Base-by-base conservation (phyloP, 2,113 vertebrate genomes). In the Cyanocitta stelleri region DNA sequence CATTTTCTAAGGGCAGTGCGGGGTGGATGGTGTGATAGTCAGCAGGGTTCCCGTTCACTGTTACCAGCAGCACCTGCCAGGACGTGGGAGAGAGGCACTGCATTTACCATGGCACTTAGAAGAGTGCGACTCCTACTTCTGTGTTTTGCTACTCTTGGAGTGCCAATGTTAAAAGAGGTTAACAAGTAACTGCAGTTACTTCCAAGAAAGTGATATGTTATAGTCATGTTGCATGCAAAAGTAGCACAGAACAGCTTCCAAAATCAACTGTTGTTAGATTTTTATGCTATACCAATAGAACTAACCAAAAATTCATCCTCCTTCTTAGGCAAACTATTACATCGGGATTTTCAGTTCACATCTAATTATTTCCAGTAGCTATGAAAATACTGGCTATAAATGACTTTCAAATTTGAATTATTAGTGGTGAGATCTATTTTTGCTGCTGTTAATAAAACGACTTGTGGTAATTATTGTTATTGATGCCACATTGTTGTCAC, bases 21-120 rank as follows among this genome's bases (percentile, higher is more conserved):
- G 99, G 97, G 54, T 97, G 98, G 79, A 98, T 98, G 75, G 94
- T 97, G 89, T 98, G 98, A 51, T 99, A 99, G 83, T 99, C 99
- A 88, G 99, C 97, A 8, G 99, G 99, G 23, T 98, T 99, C 76
- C 99, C 99, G 0, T 99, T 99, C 93, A 98, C 98, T 10, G 98
- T 99, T 8, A 99, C 98, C 59, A 99, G 93, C 74, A 98, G 94
- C 46, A 97, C 98, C 99, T 99, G 98, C 22, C 37, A 90, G 90
- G 67, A 77, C 39, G 71, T 44, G 0, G 0, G 74, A 91, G 62
- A 95, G n/a, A 87, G 54, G 52, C 32, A 46, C 29, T 49, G 56
- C 26, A 41, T 83, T 95, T 49, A 83, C 48, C 44, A 5, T 8
- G 59, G 59, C 46, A 82, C 73, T 32, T 11, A 8, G 3, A 9